These are phyloP conservation scores for Neoaliturus tenellus DNA, from an alignment of 2,888 invertebrate genomes.

Conservation along the genomic window DNA sequence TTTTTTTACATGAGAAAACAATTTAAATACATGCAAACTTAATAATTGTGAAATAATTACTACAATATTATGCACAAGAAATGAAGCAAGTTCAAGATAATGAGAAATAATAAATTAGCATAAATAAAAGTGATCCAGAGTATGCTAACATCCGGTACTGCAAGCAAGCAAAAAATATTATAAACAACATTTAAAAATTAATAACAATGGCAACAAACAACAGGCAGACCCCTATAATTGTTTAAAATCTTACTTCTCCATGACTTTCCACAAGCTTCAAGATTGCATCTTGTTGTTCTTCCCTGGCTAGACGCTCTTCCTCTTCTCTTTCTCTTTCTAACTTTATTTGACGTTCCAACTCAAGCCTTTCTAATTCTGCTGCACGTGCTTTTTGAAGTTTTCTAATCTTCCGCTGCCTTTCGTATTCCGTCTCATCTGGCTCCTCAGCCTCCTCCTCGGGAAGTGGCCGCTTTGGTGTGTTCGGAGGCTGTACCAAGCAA, in stretches of 20 bases:
- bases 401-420: constrained; percentile 70
- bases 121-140: too few species aligned
- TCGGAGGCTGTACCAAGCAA: constrained; percentile 80
- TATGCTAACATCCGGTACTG: too few species aligned
- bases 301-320: constrained; percentile 69
- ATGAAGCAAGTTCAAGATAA: too few species aligned
- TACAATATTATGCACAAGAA: too few species aligned
- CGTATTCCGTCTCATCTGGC: constrained; percentile 77
- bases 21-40: too few species aligned
- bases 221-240: too few species aligned
- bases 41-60: too few species aligned
- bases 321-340: constrained; percentile 61
- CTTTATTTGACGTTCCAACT: constrained; percentile 60
- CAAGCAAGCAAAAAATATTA: too few species aligned
- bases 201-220: too few species aligned
- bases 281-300: constrained; percentile 85
- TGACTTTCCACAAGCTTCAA: constrained; percentile 84
- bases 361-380: constrained; percentile 64
- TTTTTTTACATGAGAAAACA: too few species aligned
- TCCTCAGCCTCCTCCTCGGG: constrained; percentile 81
- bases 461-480: constrained; percentile 85
- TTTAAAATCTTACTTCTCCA: constrained; percentile 78
- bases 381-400: constrained; percentile 67
- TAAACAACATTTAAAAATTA: too few species aligned
- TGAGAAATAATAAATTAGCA: too few species aligned